Conservation (phyloP, 2,888 invertebrate genomes). For the Epinotia ramella region DNA sequence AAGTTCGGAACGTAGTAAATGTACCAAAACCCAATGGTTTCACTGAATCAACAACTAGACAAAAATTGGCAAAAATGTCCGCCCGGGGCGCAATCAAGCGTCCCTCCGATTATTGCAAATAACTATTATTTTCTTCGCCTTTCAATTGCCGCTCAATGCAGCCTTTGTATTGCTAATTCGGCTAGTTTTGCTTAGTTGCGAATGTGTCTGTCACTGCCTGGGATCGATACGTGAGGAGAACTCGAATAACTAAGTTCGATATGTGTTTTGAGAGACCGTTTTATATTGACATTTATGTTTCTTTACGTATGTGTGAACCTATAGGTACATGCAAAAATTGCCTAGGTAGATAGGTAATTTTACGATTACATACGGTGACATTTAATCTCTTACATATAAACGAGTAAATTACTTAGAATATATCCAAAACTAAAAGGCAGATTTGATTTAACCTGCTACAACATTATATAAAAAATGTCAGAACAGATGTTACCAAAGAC, state of each 20-base stretch:
- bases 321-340: background rate
- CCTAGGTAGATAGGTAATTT: background rate
- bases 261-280: background rate
- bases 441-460: background rate
- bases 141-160: constrained; percentile 75
- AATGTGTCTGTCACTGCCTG: constrained; percentile 24
- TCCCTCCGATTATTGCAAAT: constrained; percentile 82
- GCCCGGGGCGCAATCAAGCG: constrained; percentile 81
- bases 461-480: constrained; percentile 13
- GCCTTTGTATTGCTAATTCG: constrained; percentile 79
- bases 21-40: constrained; percentile 7
- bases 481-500: constrained; percentile 33
- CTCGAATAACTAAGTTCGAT: background rate
- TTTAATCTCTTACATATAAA: background rate
- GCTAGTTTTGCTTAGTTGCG: constrained; percentile 70
- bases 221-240: constrained; percentile 23
- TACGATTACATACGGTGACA: background rate
- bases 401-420: background rate
- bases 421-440: background rate
- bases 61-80: constrained; percentile 70
- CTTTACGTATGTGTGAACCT: background rate
- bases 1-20: background rate
- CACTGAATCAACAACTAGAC: constrained; percentile 47
- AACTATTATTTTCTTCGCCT: constrained; percentile 79
- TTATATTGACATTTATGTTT: background rate